Evolutionary conservation across 2,113 vertebrate genomes (phyloP).

Genomic region (Leucoraja erinaceus): DNA sequence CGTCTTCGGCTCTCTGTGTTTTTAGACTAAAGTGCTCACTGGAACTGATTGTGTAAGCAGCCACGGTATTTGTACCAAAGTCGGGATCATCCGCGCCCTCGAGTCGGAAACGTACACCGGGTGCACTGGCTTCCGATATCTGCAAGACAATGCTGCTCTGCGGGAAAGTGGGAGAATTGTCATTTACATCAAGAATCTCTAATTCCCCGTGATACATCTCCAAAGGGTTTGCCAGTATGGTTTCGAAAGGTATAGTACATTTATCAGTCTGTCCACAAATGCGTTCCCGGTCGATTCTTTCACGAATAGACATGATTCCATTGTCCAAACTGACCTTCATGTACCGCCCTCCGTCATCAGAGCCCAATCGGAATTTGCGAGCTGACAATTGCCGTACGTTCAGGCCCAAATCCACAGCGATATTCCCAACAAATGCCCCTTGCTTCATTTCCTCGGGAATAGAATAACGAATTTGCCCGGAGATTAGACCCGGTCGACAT

Average conservation of each 20-base stretch:
- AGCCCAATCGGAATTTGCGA: conserved; percentile 61
- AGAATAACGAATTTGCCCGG: too few relatives aligned
- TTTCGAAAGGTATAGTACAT: conserved; percentile 47
- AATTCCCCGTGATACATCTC: not conserved
- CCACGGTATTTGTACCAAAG: conserved; percentile 52
- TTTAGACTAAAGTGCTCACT: conserved; percentile 53
- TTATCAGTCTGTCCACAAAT: conserved; percentile 46
- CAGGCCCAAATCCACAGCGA: conserved; percentile 54
- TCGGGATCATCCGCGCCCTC: conserved; percentile 50
- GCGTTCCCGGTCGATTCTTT: conserved; percentile 54
- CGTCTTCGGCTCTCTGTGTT: conserved; percentile 49
- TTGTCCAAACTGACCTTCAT: conserved; percentile 57
- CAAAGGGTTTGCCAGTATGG: not conserved
- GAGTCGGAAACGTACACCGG: conserved; percentile 45
- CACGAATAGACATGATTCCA: conserved; percentile 46
- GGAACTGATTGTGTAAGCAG: conserved; percentile 56
- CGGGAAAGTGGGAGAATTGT: conserved; percentile 54
- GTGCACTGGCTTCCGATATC: conserved; percentile 50
- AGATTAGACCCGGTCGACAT: too few relatives aligned
- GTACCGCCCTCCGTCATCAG: conserved; percentile 63
- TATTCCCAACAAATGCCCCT: too few relatives aligned
- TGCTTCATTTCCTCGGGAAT: too few relatives aligned
- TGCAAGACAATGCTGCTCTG: conserved; percentile 54
- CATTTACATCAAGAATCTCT: not conserved
- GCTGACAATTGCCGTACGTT: conserved; percentile 55